Percentiles rank a stretch among this genome's conserved stretches.
Evolutionary conservation across 2,797 vertebrate genomes (phyloP).

Genomic region (Simalia tracyae): DNA sequence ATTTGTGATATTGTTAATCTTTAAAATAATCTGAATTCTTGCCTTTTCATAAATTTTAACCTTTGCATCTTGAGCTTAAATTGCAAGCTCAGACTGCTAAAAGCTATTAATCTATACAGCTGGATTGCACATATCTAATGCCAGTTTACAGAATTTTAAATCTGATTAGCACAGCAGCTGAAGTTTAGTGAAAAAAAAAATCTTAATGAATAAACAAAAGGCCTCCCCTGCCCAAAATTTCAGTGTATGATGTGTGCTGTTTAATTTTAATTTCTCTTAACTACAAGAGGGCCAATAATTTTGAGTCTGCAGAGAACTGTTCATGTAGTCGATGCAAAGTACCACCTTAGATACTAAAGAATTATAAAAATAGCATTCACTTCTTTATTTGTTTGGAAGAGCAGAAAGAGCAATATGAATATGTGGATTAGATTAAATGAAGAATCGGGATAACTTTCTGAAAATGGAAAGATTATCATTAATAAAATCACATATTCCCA

Average conservation of each 20-base stretch:
- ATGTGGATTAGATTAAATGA: not conserved
- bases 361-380: not conserved
- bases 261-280: not conserved
- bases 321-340: not conserved
- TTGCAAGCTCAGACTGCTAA: not conserved
- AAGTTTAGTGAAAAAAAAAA: not conserved
- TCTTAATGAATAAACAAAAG: not conserved
- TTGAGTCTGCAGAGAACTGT: not conserved
- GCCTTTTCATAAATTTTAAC: not conserved
- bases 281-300: not conserved
- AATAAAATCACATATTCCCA: not conserved
- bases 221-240: not conserved
- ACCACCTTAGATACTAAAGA: not conserved
- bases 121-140: not conserved
- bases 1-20: not conserved
- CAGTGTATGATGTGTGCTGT: not conserved
- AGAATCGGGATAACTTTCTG: not conserved
- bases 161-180: not conserved
- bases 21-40: not conserved
- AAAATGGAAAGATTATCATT: not conserved
- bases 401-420: not conserved
- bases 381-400: not conserved
- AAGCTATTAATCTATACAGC: not conserved
- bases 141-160: not conserved
- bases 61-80: not conserved